Percentiles rank a stretch among this genome's conserved stretches.
Evolutionary conservation across 2,797 vertebrate genomes (phyloP).

Genomic region (Limosa lapponica): DNA sequence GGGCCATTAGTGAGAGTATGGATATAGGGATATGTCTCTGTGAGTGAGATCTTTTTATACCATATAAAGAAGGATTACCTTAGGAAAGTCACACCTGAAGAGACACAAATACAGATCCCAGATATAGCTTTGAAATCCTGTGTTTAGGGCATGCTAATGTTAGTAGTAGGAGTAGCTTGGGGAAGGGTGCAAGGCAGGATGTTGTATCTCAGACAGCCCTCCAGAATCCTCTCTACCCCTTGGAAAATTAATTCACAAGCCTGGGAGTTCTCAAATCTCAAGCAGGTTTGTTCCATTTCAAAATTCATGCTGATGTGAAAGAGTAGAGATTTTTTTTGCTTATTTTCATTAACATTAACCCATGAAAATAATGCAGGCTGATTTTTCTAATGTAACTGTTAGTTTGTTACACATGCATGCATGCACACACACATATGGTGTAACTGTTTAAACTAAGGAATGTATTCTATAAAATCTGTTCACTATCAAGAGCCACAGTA

Average conservation of each 20-base stretch:
- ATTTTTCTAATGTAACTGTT: background rate
- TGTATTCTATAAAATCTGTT: background rate
- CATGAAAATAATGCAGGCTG: background rate
- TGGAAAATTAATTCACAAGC: background rate
- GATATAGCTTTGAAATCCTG: background rate
- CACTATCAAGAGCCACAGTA: background rate
- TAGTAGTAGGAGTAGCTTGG: rapidly evolving
- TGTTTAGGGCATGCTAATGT: background rate
- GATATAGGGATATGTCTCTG: background rate
- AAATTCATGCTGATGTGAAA: background rate
- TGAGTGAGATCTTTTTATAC: background rate
- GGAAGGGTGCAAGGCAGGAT: background rate
- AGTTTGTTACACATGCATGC: rapidly evolving
- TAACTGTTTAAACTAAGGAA: background rate
- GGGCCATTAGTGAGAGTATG: background rate
- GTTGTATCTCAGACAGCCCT: background rate
- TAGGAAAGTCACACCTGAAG: background rate
- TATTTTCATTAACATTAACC: background rate
- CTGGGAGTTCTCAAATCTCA: background rate
- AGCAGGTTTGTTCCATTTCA: background rate
- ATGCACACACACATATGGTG: rapidly evolving
- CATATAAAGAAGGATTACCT: background rate
- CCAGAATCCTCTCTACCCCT: background rate
- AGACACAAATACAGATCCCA: background rate
- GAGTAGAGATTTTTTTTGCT: background rate